phyloP scores from a whole-genome alignment of 2,888 invertebrate genomes.

The Drosophila seclusa region DNA sequence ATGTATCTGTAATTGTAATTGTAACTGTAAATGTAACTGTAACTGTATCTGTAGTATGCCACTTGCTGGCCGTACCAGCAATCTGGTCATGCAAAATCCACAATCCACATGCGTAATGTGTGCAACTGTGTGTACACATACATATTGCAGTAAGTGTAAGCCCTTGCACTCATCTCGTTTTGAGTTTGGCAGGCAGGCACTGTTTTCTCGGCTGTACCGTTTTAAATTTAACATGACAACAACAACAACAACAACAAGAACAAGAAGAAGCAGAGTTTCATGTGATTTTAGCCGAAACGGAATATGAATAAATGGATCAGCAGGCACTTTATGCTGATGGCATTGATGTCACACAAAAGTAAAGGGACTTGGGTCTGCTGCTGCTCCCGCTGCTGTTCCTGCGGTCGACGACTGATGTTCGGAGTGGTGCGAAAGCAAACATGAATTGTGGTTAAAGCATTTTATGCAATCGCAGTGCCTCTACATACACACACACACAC shows the following conservation, averaged over 20 bases:
- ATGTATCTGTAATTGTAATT: slow-evolving; percentile 14
- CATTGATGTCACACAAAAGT: slow-evolving; percentile 55
- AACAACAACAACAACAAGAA: not conserved
- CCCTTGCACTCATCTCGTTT: slow-evolving; percentile 17
- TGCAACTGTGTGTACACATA: slow-evolving; percentile 18
- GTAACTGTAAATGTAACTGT: slow-evolving; percentile 11
- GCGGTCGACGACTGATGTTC: slow-evolving; percentile 46
- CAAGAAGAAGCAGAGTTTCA: slow-evolving; percentile 1
- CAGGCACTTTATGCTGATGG: slow-evolving; percentile 46
- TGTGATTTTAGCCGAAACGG: slow-evolving; percentile 50
- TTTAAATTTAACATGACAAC: slow-evolving; percentile 38
- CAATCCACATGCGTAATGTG: slow-evolving; percentile 47
- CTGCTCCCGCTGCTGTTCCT: slow-evolving; percentile 24
- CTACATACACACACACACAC: not conserved
- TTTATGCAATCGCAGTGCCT: slow-evolving; percentile 66
- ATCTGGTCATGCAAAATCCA: slow-evolving; percentile 37
- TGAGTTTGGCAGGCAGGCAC: slow-evolving; percentile 9
- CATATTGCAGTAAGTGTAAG: slow-evolving; percentile 37
- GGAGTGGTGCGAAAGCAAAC: slow-evolving; percentile 54
- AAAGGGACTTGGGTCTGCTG: slow-evolving; percentile 42
- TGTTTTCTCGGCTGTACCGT: slow-evolving; percentile 14
- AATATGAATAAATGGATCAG: slow-evolving; percentile 49
- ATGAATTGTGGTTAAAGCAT: slow-evolving; percentile 71
- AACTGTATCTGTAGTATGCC: slow-evolving; percentile 13
- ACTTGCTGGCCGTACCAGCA: slow-evolving; percentile 24